Evolutionary conservation across 2,113 vertebrate species (phyloP).

Genomic region (Pachyramphus minor): DNA sequence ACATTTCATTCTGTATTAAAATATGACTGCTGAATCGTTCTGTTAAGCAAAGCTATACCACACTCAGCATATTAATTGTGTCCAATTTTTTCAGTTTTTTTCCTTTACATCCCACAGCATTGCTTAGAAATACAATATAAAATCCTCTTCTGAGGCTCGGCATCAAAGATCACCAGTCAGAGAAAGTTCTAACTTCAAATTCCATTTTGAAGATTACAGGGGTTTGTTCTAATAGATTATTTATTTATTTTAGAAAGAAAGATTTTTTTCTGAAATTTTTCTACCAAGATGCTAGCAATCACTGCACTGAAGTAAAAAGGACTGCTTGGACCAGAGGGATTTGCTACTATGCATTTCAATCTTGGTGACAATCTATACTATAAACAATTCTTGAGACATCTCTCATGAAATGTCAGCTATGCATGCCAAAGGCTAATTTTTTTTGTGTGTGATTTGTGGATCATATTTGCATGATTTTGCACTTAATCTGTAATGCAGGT

Average conservation of each 20-base stretch:
- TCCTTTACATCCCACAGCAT: background rate
- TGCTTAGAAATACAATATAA: background rate
- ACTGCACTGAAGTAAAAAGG: background rate
- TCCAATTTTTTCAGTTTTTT: background rate
- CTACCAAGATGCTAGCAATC: background rate
- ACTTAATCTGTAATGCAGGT: background rate
- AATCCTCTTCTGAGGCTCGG: background rate
- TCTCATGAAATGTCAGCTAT: constrained; percentile 2
- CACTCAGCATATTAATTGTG: background rate
- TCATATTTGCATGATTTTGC: constrained; percentile 39
- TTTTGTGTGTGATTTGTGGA: background rate
- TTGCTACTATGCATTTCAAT: background rate
- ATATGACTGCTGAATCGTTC: background rate
- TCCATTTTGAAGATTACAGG: constrained; percentile 2
- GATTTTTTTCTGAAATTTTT: background rate
- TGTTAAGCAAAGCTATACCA: background rate
- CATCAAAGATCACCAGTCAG: background rate
- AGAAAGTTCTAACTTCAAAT: background rate
- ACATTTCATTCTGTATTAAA: background rate
- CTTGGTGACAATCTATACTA: background rate
- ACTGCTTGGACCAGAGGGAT: background rate
- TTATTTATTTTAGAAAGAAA: constrained; percentile 28
- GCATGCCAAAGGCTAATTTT: background rate
- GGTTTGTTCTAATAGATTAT: background rate
- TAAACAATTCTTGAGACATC: background rate